Conservation (phyloP, 2,888 invertebrate genomes). For the Cephus sareptanus region DNA sequence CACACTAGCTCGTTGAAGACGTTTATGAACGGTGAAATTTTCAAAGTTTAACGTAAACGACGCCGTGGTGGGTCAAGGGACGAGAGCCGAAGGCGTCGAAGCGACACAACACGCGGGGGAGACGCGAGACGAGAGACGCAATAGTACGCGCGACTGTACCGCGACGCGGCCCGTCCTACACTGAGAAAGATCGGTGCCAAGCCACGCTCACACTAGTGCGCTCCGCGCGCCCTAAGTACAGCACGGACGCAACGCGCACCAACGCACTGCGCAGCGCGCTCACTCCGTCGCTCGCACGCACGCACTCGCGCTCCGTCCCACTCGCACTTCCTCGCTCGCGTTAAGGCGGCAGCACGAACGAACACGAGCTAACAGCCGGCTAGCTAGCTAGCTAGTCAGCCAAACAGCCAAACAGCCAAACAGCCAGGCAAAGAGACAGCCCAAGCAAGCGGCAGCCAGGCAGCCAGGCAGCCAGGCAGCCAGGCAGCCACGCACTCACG, state of each 20-base stretch:
- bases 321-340: conserved; percentile 1
- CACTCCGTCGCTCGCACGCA: background rate
- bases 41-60: no score
- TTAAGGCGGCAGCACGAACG: conserved; percentile 41
- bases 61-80: no score
- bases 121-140: background rate
- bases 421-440: conserved; percentile 24
- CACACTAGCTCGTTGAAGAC: no score
- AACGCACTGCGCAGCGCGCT: conserved; percentile 7
- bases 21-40: no score
- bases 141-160: conserved; percentile 29
- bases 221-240: conserved; percentile 6
- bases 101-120: background rate
- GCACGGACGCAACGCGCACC: conserved; percentile 4
- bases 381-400: no score
- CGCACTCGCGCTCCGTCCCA: background rate
- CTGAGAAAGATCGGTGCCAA: conserved; percentile 56
- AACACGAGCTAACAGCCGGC: conserved; percentile 31
- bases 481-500: conserved; percentile 33
- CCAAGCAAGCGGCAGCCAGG: conserved; percentile 39
- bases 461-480: background rate
- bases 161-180: conserved; percentile 49
- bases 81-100: no score
- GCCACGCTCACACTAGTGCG: conserved; percentile 42
- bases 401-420: background rate